Base-by-base conservation (phyloP, 2,797 vertebrate species). In the Meriones psammophilus region DNA sequence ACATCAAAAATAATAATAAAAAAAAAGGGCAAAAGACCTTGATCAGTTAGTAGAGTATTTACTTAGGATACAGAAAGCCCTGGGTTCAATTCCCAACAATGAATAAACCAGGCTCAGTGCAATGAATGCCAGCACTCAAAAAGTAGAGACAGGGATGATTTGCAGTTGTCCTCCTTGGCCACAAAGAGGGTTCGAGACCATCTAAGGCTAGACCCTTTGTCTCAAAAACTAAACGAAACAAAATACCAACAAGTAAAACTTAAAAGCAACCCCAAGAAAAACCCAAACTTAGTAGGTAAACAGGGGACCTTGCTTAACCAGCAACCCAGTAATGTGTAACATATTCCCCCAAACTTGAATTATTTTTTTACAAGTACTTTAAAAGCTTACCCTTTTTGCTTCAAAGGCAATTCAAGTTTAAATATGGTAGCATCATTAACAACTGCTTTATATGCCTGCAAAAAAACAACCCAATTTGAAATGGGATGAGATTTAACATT, bases 401-500 rank as follows among this genome's bases (percentile, higher is more conserved):
- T 99, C 99, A 99, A 96, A 77, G 99, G 99, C 96, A 99, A 99
- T 98, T 99, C 99, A 98, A 99, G 98, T 98, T 99, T 99, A 99
- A 99, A 99, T 99, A 99, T 99, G 20, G 99, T 99, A 98, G 99
- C 99, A 97, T 99, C 99, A 92, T 99, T 99, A 98, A 99, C 99
- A 87, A 99, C 99, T 79, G 99, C 99, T 98, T 99, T 99, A 98
- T 99, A 99, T 0, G 99, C 99, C 99, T 99, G 98, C 17, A 98
- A 98, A 97, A 98, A 97, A 98, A 58, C 14, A 97, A 46, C 60
- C 24, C 81, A 84, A 50, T 97, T 74, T 93, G 78, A 97, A 94
- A 96, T 86, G 68, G 97, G 92, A 92, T 58, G 10, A 94, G 42
- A 36, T 96, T 88, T 60, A 80, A 73, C 77, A 95, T 71, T 95